Evolutionary conservation across 2,797 vertebrate species (phyloP).

Genomic region (Syncerus caffer): DNA sequence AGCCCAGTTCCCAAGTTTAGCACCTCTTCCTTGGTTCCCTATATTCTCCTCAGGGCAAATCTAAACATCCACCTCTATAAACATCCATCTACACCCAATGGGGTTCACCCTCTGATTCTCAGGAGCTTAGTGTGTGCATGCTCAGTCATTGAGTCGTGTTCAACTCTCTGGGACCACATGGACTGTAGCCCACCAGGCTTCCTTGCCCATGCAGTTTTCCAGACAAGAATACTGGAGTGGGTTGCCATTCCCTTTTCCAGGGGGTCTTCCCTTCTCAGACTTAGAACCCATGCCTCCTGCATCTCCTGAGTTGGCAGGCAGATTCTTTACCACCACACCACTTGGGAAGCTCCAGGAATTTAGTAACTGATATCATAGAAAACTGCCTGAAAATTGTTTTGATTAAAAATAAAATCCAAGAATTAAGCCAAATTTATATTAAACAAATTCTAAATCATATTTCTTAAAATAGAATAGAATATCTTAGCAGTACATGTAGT

Average conservation of each 20-base stretch:
- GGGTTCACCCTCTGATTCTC: not conserved
- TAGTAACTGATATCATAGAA: not conserved
- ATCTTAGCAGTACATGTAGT: not conserved
- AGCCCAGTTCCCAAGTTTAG: not conserved
- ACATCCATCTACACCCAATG: not conserved
- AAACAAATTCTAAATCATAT: not conserved
- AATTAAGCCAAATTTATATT: not conserved
- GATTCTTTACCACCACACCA: not conserved
- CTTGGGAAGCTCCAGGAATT: not conserved
- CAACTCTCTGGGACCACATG: not conserved
- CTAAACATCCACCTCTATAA: not conserved
- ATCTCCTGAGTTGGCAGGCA: not conserved
- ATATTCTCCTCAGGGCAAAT: not conserved
- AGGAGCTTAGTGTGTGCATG: not conserved
- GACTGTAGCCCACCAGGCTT: not conserved
- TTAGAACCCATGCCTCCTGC: not conserved
- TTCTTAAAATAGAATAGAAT: not conserved
- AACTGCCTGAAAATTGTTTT: not conserved
- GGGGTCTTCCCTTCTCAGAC: not conserved
- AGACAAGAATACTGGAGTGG: not conserved
- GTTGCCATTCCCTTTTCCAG: not conserved
- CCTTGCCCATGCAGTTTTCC: not conserved
- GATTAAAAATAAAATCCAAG: not conserved
- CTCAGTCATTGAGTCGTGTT: not conserved
- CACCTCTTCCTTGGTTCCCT: not conserved